Percentiles rank a stretch among this genome's conserved stretches.
Conservation (phyloP, 1,140 invertebrate species). For the Atta texana region DNA sequence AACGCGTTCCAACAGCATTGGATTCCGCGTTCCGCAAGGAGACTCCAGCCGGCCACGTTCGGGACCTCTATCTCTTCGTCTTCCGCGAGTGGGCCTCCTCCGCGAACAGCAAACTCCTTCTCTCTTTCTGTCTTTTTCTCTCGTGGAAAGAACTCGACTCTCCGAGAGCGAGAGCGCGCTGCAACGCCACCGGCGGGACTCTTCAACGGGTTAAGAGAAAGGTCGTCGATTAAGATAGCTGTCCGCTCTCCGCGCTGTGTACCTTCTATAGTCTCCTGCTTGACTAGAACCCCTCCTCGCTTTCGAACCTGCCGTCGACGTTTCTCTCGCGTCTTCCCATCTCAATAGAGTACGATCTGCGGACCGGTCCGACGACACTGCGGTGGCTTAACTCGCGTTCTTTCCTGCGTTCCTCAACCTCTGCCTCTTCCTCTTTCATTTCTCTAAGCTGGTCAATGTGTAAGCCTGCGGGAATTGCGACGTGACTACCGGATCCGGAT, state of each 20-base stretch:
- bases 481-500: conserved; percentile 19
- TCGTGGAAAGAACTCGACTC: conserved; percentile 27
- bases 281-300: conserved; percentile 57
- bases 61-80: conserved; percentile 43
- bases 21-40: conserved; percentile 71
- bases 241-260: conserved; percentile 70
- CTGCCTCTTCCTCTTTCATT: not conserved
- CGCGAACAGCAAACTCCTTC: conserved; percentile 20
- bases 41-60: not conserved
- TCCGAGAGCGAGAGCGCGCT: conserved; percentile 68
- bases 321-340: conserved; percentile 54
- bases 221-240: conserved; percentile 84
- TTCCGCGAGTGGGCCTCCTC: conserved; percentile 45
- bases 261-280: conserved; percentile 67
- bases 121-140: not conserved
- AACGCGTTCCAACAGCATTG: conserved; percentile 50
- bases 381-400: conserved; percentile 10
- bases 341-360: conserved; percentile 61
- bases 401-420: not conserved
- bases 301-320: conserved; percentile 38
- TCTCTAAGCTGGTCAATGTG: not conserved
- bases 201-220: conserved; percentile 79
- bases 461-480: not conserved
- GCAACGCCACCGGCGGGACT: conserved; percentile 75
- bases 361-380: conserved; percentile 59